Percentiles rank a stretch among this genome's conserved stretches.
Conservation (phyloP, 2,888 invertebrate genomes). For the Crocallis elinguaria region DNA sequence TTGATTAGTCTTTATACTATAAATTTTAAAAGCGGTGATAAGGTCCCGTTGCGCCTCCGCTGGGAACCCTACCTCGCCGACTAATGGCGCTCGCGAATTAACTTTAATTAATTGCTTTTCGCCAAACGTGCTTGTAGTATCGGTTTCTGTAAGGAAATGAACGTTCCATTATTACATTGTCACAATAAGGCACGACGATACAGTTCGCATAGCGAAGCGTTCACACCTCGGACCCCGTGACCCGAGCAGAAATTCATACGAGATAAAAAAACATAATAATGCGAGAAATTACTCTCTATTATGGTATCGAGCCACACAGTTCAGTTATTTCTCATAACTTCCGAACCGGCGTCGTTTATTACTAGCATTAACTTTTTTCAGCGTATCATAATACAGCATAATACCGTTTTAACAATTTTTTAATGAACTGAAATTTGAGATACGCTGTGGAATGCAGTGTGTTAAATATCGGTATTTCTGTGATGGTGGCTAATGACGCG, state of each 20-base stretch:
- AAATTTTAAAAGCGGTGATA: conserved; percentile 78
- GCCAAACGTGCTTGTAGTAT: conserved; percentile 44
- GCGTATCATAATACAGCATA: conserved; percentile 30
- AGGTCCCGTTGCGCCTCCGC: conserved; percentile 66
- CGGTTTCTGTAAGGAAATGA: conserved; percentile 4
- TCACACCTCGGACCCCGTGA: conserved; percentile 18
- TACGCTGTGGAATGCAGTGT: conserved; percentile 47
- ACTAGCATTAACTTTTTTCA: conserved; percentile 51
- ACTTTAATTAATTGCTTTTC: conserved; percentile 73
- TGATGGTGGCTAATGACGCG: conserved; percentile 41
- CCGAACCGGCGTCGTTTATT: conserved; percentile 49
- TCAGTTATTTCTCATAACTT: conserved; percentile 47
- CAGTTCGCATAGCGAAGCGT: conserved; percentile 25
- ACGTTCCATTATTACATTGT: conserved; percentile 1
- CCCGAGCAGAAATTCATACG: conserved; percentile 16
- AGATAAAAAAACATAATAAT: conserved; percentile 31
- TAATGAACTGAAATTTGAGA: conserved; percentile 46
- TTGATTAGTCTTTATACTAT: conserved; percentile 80
- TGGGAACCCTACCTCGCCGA: conserved; percentile 43
- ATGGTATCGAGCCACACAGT: conserved; percentile 38
- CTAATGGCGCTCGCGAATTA: conserved; percentile 71
- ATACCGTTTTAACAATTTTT: conserved; percentile 53
- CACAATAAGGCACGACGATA: neutral
- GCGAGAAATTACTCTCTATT: conserved; percentile 35
- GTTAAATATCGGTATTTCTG: conserved; percentile 21